Evolutionary conservation across 1,140 invertebrate genomes (phyloP), one percentile per base, ranked within the genome.

Genomic region (Yoshiicerus persimilis): DNA sequence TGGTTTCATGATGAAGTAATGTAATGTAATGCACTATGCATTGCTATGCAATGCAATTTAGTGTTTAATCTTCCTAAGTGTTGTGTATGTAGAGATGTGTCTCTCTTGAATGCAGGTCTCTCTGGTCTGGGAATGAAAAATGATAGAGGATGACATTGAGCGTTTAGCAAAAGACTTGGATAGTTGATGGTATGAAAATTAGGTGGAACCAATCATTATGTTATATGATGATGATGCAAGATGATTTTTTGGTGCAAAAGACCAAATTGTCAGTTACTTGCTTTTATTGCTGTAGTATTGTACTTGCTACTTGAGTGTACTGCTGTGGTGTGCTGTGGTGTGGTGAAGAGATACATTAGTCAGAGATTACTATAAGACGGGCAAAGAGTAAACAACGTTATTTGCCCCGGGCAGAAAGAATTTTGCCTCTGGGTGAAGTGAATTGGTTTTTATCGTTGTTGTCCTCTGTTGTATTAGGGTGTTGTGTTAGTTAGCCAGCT

Each of bases 121-220:
- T 75, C 66, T 36, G 75, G 30, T 80, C 27, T 84, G 39, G 47
- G 36, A 84, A 47, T 83, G 87, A 84, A 84, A 62, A 56, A 84
- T 64, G 66, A 89, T 34, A 56, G 34, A 80, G 66, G 75, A 87
- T 56, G 77, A 70, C 41, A 86, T 87, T 77, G 41, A 80, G 70
- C 56, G 66, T 77, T 77, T 75, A 87, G 86, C 23, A 32, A 84
- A 32, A 30, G 34, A 66, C 77, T 70, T 36, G 41, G 23, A 47
- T 84, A 47, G 38, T 84, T 84, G 47, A 84, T 84, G 83, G 38
- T 47, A 84, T 84, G 77, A 87, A 87, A 89, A 87, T 84, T 62
- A 89, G 88, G 84, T 88, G 87, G 87, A 88, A 88, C 87, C 47
- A 88, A 88, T 88, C 80, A 88, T 88, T 88, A 85, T 47, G 87